Conservation (phyloP, 2,113 vertebrate species). For the Nycticryphes semicollaris region DNA sequence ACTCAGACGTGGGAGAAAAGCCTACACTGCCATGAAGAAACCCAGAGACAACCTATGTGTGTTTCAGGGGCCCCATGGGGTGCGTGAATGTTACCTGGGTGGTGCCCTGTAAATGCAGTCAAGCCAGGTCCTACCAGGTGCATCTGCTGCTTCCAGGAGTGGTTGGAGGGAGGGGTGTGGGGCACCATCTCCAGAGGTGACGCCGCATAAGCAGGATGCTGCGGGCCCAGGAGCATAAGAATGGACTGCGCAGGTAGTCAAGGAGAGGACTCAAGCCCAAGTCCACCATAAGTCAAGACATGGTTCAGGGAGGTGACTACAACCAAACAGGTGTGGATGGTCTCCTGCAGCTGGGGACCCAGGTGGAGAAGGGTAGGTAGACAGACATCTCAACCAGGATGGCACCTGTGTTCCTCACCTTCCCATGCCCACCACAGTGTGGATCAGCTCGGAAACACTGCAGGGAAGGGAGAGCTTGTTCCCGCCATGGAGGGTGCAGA, state of each 20-base stretch:
- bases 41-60: neutral
- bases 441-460: neutral
- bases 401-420: neutral
- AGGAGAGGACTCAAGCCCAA: neutral
- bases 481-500: neutral
- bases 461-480: neutral
- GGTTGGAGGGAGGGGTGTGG: neutral
- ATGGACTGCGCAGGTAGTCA: neutral
- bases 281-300: neutral
- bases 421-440: fast-evolving
- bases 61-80: neutral
- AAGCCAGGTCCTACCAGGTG: neutral
- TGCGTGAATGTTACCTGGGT: neutral
- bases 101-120: neutral
- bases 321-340: neutral
- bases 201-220: neutral
- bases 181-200: neutral
- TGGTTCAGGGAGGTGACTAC: neutral
- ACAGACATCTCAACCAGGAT: neutral
- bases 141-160: neutral
- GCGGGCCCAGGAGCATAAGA: neutral
- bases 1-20: neutral
- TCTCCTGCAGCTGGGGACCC: neutral
- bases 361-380: neutral
- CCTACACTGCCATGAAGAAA: neutral